Evolutionary conservation across 2,888 invertebrate species (phyloP).

Genomic region (Lottia gigantea): DNA sequence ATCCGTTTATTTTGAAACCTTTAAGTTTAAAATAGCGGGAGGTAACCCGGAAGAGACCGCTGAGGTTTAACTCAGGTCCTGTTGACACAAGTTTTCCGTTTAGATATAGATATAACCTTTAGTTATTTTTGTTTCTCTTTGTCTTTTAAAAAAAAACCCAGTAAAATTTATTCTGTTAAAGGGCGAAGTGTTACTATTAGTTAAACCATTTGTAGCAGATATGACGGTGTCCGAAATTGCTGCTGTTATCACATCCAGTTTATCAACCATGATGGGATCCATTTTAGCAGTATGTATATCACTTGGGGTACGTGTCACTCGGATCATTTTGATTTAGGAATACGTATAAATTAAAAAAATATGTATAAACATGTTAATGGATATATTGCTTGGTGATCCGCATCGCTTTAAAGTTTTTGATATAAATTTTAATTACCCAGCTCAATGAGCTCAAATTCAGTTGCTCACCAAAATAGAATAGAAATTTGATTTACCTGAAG

Average conservation of each 20-base stretch:
- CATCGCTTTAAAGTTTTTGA: no score
- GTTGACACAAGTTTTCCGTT: neutral
- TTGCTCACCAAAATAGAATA: no score
- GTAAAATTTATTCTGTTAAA: conserved; percentile 61
- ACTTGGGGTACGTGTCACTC: conserved; percentile 77
- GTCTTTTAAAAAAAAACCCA: neutral
- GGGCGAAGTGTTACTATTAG: conserved; percentile 89
- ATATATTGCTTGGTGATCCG: no score
- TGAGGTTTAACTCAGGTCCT: neutral
- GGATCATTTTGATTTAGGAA: neutral
- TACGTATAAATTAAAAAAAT: neutral
- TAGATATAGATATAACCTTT: no score
- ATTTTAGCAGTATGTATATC: conserved; percentile 92
- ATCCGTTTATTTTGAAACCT: no score
- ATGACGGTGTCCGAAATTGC: conserved; percentile 93
- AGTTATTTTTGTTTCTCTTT: neutral
- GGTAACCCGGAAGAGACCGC: no score
- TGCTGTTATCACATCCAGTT: conserved; percentile 92
- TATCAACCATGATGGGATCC: conserved; percentile 89
- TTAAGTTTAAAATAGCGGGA: no score
- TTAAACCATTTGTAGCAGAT: conserved; percentile 84
- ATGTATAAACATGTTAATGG: no score
- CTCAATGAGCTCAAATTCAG: no score
- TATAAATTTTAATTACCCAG: no score
- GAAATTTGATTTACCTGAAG: no score